Conservation (phyloP, 2,113 vertebrate genomes). For the Carassius carassius region DNA sequence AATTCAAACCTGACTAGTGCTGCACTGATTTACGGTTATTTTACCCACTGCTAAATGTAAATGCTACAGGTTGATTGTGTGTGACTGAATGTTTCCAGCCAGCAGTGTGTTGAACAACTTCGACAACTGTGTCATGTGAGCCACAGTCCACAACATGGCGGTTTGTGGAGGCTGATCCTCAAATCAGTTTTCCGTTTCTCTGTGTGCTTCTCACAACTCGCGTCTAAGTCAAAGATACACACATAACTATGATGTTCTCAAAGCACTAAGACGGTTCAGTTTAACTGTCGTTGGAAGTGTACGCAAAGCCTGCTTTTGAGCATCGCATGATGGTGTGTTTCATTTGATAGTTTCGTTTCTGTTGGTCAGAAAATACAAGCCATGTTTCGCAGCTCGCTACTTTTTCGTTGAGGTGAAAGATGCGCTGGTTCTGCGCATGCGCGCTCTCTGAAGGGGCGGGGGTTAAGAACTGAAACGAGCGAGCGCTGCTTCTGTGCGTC, state of each 20-base stretch:
- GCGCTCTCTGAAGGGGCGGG: constrained; percentile 13
- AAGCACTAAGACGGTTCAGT: background rate
- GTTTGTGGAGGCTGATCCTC: constrained; percentile 45
- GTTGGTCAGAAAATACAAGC: constrained; percentile 22
- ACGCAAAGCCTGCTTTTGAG: background rate
- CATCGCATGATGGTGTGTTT: background rate
- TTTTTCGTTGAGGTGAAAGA: constrained; percentile 34
- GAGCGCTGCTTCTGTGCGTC: background rate
- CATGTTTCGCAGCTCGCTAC: constrained; percentile 27
- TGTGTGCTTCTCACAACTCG: constrained; percentile 3
- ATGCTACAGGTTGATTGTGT: constrained; percentile 33
- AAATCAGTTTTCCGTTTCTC: constrained; percentile 35
- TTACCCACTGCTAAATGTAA: background rate
- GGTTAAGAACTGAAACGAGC: background rate
- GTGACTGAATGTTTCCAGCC: background rate
- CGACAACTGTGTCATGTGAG: background rate
- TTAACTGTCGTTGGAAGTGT: background rate
- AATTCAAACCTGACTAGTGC: background rate
- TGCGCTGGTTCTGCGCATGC: constrained; percentile 44
- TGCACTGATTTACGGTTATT: background rate
- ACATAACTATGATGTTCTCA: background rate
- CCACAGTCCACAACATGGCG: constrained; percentile 47
- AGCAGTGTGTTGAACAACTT: constrained; percentile 25
- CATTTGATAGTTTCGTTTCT: constrained; percentile 35
- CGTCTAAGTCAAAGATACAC: background rate